Conservation (phyloP, 2,888 invertebrate species). For the Volucella inflata region DNA sequence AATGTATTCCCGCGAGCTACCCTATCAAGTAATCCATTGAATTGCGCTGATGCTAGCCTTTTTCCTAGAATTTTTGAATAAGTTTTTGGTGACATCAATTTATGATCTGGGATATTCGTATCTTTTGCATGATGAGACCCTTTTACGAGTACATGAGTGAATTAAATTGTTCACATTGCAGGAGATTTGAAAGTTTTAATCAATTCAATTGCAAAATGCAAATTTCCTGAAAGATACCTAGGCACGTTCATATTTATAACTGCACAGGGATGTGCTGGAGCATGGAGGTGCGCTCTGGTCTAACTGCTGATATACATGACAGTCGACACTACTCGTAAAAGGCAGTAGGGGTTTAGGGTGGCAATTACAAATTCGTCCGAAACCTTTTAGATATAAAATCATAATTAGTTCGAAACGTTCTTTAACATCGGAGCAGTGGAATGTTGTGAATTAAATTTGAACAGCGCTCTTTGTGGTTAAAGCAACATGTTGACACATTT, state of each 20-base stretch:
- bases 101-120: constrained; percentile 17
- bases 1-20: not conserved
- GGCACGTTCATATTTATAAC: not conserved
- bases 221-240: constrained; percentile 50
- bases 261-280: too few species aligned
- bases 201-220: constrained; percentile 69
- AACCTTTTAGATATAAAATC: constrained; percentile 35
- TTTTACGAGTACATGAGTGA: not conserved
- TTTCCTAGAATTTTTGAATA: constrained; percentile 28
- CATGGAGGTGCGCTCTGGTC: constrained; percentile 5
- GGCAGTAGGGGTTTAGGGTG: not conserved
- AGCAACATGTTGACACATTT: not conserved
- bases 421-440: constrained; percentile 21
- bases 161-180: constrained; percentile 12
- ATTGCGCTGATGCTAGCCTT: constrained; percentile 22
- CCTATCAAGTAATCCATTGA: constrained; percentile 10
- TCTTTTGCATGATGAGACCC: constrained; percentile 27
- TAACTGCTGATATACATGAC: constrained; percentile 55
- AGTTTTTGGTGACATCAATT: constrained; percentile 16
- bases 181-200: constrained; percentile 58
- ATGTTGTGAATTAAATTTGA: constrained; percentile 33
- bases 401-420: constrained; percentile 49
- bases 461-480: constrained; percentile 12
- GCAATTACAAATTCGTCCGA: constrained; percentile 38
- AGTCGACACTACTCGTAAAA: constrained; percentile 1